phyloP scores from a whole-genome alignment of 2,797 vertebrate genomes.

The Myotis vivesi region DNA sequence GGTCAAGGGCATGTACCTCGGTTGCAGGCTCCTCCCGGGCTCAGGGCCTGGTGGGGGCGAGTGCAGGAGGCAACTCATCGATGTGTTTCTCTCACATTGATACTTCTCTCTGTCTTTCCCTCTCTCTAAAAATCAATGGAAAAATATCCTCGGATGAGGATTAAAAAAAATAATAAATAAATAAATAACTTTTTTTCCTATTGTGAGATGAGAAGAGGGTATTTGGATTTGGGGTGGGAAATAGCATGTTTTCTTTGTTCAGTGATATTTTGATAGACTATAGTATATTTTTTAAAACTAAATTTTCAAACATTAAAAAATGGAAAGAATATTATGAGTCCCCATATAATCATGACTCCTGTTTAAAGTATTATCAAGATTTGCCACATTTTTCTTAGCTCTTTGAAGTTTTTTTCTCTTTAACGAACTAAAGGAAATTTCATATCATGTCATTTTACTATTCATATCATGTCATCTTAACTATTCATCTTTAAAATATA shows the following conservation, averaged over 20 bases:
- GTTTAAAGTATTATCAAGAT: slow-evolving; percentile 23
- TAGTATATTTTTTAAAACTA: neutral
- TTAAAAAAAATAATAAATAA: too few species aligned
- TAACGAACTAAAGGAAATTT: slow-evolving; percentile 14
- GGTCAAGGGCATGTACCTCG: too few species aligned
- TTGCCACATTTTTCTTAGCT: slow-evolving; percentile 42
- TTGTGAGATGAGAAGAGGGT: neutral
- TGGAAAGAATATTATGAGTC: neutral
- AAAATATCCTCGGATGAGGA: too few species aligned
- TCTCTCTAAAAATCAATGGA: too few species aligned
- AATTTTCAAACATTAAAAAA: slow-evolving; percentile 20
- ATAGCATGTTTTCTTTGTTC: slow-evolving; percentile 10
- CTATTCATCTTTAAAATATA: slow-evolving; percentile 28
- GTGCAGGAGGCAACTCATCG: too few species aligned
- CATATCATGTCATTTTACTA: neutral
- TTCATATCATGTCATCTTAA: neutral
- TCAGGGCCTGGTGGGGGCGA: too few species aligned
- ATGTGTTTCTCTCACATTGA: too few species aligned
- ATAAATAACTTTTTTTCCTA: neutral
- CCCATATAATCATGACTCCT: neutral
- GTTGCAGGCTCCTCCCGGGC: too few species aligned
- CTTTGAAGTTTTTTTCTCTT: slow-evolving; percentile 26
- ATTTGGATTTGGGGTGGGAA: neutral
- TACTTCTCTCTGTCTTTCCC: too few species aligned
- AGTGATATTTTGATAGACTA: slow-evolving; percentile 24